phyloP scores from a whole-genome alignment of 2,888 invertebrate genomes.

The Anticlea derivata region DNA sequence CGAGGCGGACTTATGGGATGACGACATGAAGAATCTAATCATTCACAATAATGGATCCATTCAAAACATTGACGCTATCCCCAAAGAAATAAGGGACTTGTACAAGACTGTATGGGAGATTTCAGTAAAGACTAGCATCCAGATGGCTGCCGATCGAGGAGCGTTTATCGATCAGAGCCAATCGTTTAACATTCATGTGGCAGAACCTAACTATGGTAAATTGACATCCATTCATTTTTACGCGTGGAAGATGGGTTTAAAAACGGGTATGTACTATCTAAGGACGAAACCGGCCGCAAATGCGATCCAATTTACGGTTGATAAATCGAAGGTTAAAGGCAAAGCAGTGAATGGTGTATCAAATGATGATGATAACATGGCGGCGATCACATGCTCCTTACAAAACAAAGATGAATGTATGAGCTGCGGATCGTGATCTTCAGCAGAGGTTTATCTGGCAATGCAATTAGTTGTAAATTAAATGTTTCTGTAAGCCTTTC shows the following conservation, averaged over 20 bases:
- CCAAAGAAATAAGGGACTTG: slow-evolving; percentile 91
- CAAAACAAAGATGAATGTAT: slow-evolving; percentile 94
- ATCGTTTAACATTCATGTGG: slow-evolving; percentile 98
- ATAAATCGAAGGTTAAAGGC: slow-evolving; percentile 85
- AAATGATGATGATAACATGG: slow-evolving; percentile 84
- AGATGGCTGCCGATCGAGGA: slow-evolving; percentile 99
- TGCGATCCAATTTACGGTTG: slow-evolving; percentile 98
- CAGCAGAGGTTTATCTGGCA: too few species aligned
- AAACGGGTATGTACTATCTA: slow-evolving; percentile 99
- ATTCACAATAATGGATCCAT: slow-evolving; percentile 96
- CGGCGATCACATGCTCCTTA: slow-evolving; percentile 92
- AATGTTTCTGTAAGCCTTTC: too few species aligned
- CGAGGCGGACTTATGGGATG: slow-evolving; percentile 95
- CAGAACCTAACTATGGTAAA: slow-evolving; percentile 96
- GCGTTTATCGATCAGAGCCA: slow-evolving; percentile 99
- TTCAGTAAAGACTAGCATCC: slow-evolving; percentile 94
- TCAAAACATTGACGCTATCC: slow-evolving; percentile 93
- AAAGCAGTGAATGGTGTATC: slow-evolving; percentile 53
- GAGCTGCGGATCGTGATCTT: slow-evolving; percentile 90
- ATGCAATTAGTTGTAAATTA: too few species aligned
- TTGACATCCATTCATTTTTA: slow-evolving; percentile 99
- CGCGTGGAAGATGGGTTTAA: slow-evolving; percentile 97
- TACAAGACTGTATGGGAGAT: slow-evolving; percentile 99
- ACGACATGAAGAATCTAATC: slow-evolving; percentile 97
- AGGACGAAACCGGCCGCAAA: slow-evolving; percentile 98